Percentiles rank a stretch among this genome's conserved stretches.
These are phyloP conservation scores for Coracopsis vasa DNA, from an alignment of 2,113 vertebrate species.

Conservation along the genomic window DNA sequence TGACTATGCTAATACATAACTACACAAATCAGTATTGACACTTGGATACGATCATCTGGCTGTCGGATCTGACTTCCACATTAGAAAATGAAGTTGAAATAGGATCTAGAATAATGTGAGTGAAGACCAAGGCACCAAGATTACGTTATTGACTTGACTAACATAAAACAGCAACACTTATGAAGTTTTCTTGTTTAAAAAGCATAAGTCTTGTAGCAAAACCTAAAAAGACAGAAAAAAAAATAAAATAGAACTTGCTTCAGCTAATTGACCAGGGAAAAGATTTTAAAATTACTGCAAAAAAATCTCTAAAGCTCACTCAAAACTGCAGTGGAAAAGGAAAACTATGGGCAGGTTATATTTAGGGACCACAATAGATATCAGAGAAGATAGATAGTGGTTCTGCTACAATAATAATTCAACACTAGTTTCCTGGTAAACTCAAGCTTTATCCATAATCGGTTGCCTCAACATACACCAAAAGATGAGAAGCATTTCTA, in stretches of 20 bases:
- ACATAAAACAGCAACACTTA: neutral
- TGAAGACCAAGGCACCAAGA: neutral
- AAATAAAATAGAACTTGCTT: neutral
- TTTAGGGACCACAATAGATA: neutral
- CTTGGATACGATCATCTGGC: neutral
- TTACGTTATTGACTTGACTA: neutral
- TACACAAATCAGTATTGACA: neutral
- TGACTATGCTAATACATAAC: neutral
- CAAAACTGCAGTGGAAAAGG: neutral
- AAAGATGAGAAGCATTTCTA: neutral
- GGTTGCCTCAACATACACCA: neutral
- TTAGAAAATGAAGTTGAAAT: neutral
- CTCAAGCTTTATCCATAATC: neutral
- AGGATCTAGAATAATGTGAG: neutral
- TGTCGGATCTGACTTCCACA: neutral
- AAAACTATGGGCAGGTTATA: neutral
- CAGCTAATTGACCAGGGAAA: neutral
- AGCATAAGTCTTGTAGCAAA: rapidly evolving
- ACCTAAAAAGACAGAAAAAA: neutral
- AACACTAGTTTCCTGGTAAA: neutral
- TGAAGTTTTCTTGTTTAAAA: neutral
- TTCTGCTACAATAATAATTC: neutral
- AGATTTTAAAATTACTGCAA: neutral
- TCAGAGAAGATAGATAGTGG: neutral
- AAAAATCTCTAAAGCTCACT: neutral